Base-by-base conservation (phyloP, 2,797 vertebrate genomes). In the Hoplostethus atlanticus region DNA sequence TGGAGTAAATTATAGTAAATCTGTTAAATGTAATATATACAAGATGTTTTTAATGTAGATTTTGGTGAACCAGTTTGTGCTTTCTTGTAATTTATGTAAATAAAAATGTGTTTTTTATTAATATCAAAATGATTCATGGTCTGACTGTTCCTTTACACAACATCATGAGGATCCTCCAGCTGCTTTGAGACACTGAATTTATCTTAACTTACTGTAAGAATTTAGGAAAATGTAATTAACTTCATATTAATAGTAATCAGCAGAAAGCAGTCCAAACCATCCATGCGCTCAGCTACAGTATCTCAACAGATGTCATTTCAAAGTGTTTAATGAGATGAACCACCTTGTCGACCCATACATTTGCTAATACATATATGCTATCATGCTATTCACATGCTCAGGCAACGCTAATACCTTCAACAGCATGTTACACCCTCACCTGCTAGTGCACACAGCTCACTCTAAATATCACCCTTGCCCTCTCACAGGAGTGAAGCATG, bases 61-160 rank as follows among this genome's bases (percentile, higher is more conserved):
- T 93, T 92, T 95, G 92, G 95, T 96, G 94, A 94, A 94, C 87
- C 75, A 84, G 92, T 96, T 92, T 93, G 93, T 95, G 95, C 91
- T 93, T 91, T 94, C 92, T 95, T 97, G 95, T 96, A 97, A 95
- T 94, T 94, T 95, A 95, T 96, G 95, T 96, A 96, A 97, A 97
- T 96, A 96, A 97, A 94, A 93, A 88, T 89, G 91, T 94, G 90
- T 92, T 93, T 91, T 91, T 92, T 95, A 94, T 93, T 87, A 87
- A 90, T 91, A 92, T 76, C 54, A 87, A 77, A 62, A 65, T 54
- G 1, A 71, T 13, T 62, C 38, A 15, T 47, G 57, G 46, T 61
- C 55, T 58, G 70, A 44, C 12, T 76, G 0, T 84, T 83, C 69
- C 54, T 85, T 73, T 68, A 25, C 53, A 62, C n/a, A 17, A 40